phyloP scores from a whole-genome alignment of 2,888 invertebrate genomes.

The Aphodius granarius region DNA sequence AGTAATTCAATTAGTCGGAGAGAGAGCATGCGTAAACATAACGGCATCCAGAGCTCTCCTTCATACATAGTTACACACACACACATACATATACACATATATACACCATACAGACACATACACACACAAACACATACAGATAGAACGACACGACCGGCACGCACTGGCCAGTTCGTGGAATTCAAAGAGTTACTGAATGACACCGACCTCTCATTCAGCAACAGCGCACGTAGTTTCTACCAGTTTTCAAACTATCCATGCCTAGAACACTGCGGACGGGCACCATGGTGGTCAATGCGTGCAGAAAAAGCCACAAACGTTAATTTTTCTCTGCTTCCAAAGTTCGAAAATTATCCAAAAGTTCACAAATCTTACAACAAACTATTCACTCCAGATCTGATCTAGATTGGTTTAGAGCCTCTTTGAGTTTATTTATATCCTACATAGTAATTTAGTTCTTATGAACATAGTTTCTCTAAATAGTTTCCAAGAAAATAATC shows the following conservation, averaged over 20 bases:
- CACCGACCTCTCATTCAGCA: neutral
- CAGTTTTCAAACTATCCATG: neutral
- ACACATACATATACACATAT: neutral
- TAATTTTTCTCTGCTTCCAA: neutral
- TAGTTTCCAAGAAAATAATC: neutral
- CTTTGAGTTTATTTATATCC: too few relatives aligned
- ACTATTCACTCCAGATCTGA: too few relatives aligned
- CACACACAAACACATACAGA: neutral
- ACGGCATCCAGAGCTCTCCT: constrained; percentile 12
- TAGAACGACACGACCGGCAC: neutral
- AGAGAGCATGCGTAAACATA: constrained; percentile 23
- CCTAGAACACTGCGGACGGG: neutral
- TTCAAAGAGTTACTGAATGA: neutral
- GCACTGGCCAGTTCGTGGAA: neutral
- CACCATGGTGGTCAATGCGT: neutral
- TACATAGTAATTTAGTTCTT: too few relatives aligned
- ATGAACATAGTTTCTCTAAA: too few relatives aligned
- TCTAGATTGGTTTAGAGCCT: too few relatives aligned
- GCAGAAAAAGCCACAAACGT: neutral
- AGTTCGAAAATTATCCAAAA: too few relatives aligned
- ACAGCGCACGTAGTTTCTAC: neutral
- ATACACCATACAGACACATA: neutral
- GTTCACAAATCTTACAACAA: too few relatives aligned
- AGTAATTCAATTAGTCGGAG: constrained; percentile 26
- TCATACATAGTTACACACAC: neutral